Conservation (phyloP, 1,140 invertebrate genomes). For the Diprion similis region DNA sequence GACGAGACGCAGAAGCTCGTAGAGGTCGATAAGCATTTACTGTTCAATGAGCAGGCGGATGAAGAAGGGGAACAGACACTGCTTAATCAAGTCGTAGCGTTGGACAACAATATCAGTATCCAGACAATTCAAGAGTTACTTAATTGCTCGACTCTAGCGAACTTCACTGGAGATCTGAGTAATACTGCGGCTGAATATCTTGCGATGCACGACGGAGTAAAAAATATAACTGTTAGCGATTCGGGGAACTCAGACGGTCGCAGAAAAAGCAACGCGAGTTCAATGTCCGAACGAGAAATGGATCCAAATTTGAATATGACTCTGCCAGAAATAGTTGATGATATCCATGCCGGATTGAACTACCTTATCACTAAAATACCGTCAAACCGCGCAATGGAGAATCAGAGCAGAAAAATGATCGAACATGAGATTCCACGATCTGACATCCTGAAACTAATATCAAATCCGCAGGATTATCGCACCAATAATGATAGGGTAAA, state of each 20-base stretch:
- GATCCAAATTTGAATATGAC: slow-evolving; percentile 13
- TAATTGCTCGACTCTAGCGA: slow-evolving; percentile 32
- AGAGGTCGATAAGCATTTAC: slow-evolving; percentile 35
- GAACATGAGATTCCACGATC: background rate
- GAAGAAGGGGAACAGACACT: slow-evolving; percentile 26
- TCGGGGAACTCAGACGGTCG: background rate
- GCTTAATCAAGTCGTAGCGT: slow-evolving; percentile 26
- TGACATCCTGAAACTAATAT: background rate
- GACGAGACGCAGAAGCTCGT: slow-evolving; percentile 34
- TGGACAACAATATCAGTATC: slow-evolving; percentile 32
- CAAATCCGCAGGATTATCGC: slow-evolving; percentile 20
- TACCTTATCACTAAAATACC: slow-evolving; percentile 26
- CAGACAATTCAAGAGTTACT: slow-evolving; percentile 31
- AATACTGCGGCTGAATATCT: background rate
- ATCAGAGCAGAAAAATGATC: background rate
- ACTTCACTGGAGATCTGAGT: background rate
- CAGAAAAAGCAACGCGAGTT: background rate
- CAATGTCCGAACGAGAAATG: background rate
- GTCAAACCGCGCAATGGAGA: background rate
- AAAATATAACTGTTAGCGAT: background rate
- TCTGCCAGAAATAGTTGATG: slow-evolving; percentile 30
- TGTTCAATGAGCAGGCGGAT: slow-evolving; percentile 26
- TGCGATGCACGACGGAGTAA: background rate
- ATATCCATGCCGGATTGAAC: slow-evolving; percentile 31
- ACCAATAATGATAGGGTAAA: slow-evolving; percentile 15